Evolutionary conservation across 2,888 invertebrate genomes (phyloP).

Genomic region (Drosophila testacea): DNA sequence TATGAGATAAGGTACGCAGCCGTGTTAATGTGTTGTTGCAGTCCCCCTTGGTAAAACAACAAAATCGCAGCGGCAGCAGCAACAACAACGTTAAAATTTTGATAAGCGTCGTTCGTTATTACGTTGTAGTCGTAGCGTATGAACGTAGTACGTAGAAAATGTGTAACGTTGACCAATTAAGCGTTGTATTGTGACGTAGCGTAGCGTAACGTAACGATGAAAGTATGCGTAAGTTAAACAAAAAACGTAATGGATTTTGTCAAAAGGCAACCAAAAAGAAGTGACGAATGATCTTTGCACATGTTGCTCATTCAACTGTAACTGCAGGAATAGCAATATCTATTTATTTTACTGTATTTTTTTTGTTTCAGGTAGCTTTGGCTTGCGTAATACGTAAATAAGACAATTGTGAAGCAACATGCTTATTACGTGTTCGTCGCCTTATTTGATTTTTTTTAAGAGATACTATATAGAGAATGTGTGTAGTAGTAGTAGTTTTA

Average conservation of each 20-base stretch:
- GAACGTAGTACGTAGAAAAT: constrained; percentile 10
- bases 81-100: constrained; percentile 70
- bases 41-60: constrained; percentile 31
- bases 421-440: constrained; percentile 49
- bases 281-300: constrained; percentile 17
- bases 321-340: constrained; percentile 14
- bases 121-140: constrained; percentile 16
- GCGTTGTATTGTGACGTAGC: constrained; percentile 35
- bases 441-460: constrained; percentile 31
- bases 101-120: constrained; percentile 57
- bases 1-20: constrained; percentile 39
- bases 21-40: constrained; percentile 37
- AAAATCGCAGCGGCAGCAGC: constrained; percentile 40
- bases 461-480: constrained; percentile 23
- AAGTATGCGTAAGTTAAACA: constrained; percentile 44
- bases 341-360: not conserved
- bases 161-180: constrained; percentile 52
- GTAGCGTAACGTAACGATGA: constrained; percentile 58
- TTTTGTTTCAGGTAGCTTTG: not conserved
- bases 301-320: constrained; percentile 26
- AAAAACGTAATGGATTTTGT: constrained; percentile 57
- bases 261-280: constrained; percentile 47
- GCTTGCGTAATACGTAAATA: constrained; percentile 48
- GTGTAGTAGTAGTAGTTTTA: constrained; percentile 33
- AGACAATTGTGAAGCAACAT: constrained; percentile 50